Conservation (phyloP, 2,113 vertebrate species). For the Phaethon lepturus region DNA sequence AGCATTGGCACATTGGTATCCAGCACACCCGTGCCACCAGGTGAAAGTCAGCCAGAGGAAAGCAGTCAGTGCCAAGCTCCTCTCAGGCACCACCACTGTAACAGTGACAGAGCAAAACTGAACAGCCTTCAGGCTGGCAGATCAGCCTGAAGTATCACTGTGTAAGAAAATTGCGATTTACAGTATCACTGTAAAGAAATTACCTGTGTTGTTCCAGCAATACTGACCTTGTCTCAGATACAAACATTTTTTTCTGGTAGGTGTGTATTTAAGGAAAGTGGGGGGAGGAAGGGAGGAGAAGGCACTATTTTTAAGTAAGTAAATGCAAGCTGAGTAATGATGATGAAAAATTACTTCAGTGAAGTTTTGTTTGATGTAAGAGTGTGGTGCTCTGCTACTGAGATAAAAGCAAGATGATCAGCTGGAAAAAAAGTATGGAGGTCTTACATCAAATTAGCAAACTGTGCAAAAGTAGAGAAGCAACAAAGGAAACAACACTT, state of each 20-base stretch:
- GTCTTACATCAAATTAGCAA: not conserved
- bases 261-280: not conserved
- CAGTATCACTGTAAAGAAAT: not conserved
- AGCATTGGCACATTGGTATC: not conserved
- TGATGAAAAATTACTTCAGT: not conserved
- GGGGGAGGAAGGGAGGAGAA: not conserved
- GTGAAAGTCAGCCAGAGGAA: constrained; percentile 42
- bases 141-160: not conserved
- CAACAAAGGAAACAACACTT: not conserved
- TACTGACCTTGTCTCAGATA: not conserved
- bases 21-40: not conserved
- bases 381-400: not conserved
- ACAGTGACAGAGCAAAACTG: not conserved
- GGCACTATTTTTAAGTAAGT: not conserved
- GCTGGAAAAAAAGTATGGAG: not conserved
- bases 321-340: not conserved
- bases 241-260: not conserved
- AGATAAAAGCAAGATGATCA: not conserved
- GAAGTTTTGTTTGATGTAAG: not conserved
- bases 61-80: not conserved
- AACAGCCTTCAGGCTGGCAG: not conserved
- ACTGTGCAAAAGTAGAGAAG: not conserved
- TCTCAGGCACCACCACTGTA: not conserved
- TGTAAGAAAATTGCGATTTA: not conserved
- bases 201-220: not conserved